Evolutionary conservation across 1,140 invertebrate genomes (phyloP), one percentile per base, ranked within the genome.

Genomic region (Palaemon carinicauda): DNA sequence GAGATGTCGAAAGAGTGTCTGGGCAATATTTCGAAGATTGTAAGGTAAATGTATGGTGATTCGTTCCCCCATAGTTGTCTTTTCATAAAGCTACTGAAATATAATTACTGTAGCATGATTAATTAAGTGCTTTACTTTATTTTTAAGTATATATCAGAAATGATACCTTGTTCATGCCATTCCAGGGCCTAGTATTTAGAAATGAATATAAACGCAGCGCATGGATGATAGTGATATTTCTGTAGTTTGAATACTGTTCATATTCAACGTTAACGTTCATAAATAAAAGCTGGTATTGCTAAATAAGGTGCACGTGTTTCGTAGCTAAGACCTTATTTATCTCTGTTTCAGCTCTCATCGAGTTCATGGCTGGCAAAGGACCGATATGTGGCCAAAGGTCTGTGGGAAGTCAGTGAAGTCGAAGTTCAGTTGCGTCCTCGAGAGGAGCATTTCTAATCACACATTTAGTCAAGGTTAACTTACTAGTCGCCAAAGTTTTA

Each of bases 1-100:
- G 69, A 51, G 60, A 81, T 7, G 80, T 81, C 7, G 80, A 81
- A 21, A 33, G 31, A 17, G 80, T 81, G 7, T 69, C 80, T 10
- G 80, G 80, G 17, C 69, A 81, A 52, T 81, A 81, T 21, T 81
- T 69, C 24, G 80, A 81, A 10, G 80, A 81, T 3, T 81, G 80
- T 69, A 69, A 81, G 80, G 80, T 81, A 81, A 69, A 21, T n/a
- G 12, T 41, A 17, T 69, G 12, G 50, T 5, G 7, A 41, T 10
- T 41, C 21, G 19, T n/a, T 24, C n/a, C 24, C 5, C 41, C n/a
- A 24, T 27, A n/a, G n/a, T n/a, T n/a, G n/a, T n/a, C n/a, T n/a
- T n/a, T n/a, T n/a, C n/a, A n/a, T n/a, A n/a, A n/a, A n/a, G n/a
- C n/a, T n/a, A n/a, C n/a, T n/a, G n/a, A n/a, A n/a, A n/a, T n/a